Percentiles rank a stretch among this genome's conserved stretches.
phyloP scores from a whole-genome alignment of 2,113 vertebrate species.

The Fulmarus glacialis region DNA sequence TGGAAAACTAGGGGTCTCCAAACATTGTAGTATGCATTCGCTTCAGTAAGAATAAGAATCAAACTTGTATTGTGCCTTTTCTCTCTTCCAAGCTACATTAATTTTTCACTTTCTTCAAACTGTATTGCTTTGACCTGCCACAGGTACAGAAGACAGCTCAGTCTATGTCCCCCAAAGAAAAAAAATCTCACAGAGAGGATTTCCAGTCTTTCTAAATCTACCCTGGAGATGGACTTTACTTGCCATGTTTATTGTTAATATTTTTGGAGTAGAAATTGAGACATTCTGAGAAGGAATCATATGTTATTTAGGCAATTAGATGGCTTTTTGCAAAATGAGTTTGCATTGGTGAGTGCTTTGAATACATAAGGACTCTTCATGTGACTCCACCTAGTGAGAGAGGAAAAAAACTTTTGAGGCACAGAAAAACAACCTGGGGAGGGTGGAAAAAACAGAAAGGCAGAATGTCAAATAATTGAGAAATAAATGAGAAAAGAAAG shows the following conservation, averaged over 20 bases:
- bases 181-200: not conserved
- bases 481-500: not conserved
- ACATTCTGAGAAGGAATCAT: not conserved
- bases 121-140: not conserved
- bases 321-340: not conserved
- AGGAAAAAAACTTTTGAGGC: not conserved
- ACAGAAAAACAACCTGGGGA: not conserved
- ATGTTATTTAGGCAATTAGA: not conserved
- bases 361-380: not conserved
- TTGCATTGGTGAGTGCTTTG: not conserved
- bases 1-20: not conserved
- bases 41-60: not conserved
- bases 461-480: not conserved
- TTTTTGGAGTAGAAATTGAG: not conserved
- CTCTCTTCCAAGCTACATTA: not conserved
- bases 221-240: not conserved
- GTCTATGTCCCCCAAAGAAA: not conserved
- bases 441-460: not conserved
- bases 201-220: not conserved
- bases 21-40: rapidly evolving
- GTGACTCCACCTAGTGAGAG: not conserved
- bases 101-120: not conserved
- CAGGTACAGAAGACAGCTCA: not conserved
- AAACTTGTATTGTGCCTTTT: not conserved
- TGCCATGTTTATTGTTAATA: not conserved